These are phyloP conservation scores for Tragopan temminckii DNA, from an alignment of 2,797 vertebrate species.

Conservation along the genomic window DNA sequence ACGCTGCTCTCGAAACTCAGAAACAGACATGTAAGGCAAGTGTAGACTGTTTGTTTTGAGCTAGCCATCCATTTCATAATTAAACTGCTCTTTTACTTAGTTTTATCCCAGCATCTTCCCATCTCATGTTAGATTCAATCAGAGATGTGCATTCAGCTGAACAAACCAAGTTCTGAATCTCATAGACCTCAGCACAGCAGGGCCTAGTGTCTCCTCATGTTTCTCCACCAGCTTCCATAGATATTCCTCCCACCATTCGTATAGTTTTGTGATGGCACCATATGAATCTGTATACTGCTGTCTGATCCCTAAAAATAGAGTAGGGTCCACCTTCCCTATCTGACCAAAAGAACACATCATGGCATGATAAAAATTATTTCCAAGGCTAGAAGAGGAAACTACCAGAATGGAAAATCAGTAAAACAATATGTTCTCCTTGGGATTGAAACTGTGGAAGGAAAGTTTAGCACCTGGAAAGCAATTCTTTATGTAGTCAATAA, in stretches of 20 bases:
- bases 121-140: neutral
- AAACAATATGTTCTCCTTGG: neutral
- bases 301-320: neutral
- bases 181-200: neutral
- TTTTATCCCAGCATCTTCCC: neutral
- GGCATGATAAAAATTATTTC: slow-evolving; percentile 16
- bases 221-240: neutral
- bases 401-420: slow-evolving; percentile 33
- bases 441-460: neutral
- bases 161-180: neutral
- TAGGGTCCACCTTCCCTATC: neutral
- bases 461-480: slow-evolving; percentile 25
- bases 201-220: neutral
- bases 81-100: neutral
- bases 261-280: neutral
- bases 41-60: neutral
- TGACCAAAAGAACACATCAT: neutral
- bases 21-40: neutral
- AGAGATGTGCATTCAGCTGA: neutral
- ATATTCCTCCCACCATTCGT: neutral
- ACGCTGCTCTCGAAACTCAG: rapidly evolving
- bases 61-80: neutral
- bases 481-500: neutral
- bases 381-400: neutral
- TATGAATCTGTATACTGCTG: neutral